Evolutionary conservation across 2,797 vertebrate genomes (phyloP).

Genomic region (Falco concolor): DNA sequence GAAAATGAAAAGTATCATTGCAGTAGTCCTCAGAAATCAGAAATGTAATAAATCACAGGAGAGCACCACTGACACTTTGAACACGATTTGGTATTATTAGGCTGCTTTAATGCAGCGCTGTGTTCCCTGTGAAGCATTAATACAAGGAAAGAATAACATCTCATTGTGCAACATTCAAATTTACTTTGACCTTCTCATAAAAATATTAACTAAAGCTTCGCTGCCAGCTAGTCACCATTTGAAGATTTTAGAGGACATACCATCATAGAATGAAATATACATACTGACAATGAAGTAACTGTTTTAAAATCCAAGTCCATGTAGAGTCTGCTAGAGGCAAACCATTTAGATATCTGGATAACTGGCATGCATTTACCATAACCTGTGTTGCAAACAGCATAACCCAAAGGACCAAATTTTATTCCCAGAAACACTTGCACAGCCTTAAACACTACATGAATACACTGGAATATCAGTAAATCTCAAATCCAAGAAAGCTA

Average conservation of each 20-base stretch:
- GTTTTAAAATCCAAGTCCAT: background rate
- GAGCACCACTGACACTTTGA: background rate
- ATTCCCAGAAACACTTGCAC: background rate
- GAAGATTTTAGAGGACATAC: background rate
- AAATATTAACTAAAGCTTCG: background rate
- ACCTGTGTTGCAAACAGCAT: background rate
- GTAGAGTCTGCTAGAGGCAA: background rate
- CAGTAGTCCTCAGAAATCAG: background rate
- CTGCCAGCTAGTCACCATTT: background rate
- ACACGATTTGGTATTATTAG: background rate
- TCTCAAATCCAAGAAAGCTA: background rate
- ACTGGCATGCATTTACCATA: background rate
- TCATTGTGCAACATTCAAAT: background rate
- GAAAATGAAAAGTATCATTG: background rate
- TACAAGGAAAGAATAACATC: background rate
- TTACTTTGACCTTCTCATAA: background rate
- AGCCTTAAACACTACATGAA: background rate
- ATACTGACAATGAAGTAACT: background rate
- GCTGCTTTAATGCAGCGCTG: background rate
- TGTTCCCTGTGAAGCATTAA: background rate
- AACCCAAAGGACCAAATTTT: background rate
- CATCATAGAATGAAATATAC: background rate
- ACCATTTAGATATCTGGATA: background rate
- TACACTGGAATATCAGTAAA: background rate
- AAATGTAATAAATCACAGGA: background rate